phyloP scores from a whole-genome alignment of 1,140 invertebrate species.

The Drosophila tani region DNA sequence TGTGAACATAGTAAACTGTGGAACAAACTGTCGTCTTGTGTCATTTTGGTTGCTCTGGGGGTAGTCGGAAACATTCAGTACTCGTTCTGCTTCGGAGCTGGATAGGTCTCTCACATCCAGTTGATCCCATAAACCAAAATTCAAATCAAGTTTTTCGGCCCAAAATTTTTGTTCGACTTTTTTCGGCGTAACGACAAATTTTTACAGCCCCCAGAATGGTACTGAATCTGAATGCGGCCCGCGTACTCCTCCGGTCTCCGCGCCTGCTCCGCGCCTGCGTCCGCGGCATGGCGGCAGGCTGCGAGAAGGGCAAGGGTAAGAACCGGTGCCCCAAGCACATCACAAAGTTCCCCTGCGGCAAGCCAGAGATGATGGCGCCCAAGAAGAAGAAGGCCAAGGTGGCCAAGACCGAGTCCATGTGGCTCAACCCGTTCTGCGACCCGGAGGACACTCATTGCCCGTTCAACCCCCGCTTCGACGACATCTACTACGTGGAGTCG shows the following conservation, averaged over 20 bases:
- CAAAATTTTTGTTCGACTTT: not conserved
- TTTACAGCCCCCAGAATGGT: constrained; percentile 2
- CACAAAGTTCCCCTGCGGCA: constrained; percentile 44
- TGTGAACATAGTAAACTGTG: constrained; percentile 31
- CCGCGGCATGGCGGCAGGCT: constrained; percentile 14
- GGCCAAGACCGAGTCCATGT: constrained; percentile 35
- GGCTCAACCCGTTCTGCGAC: constrained; percentile 73
- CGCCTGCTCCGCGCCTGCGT: not conserved
- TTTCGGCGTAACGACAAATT: not conserved
- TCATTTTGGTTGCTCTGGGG: constrained; percentile 4
- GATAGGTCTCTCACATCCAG: not conserved
- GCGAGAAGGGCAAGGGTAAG: not conserved
- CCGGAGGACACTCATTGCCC: constrained; percentile 41
- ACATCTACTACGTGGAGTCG: constrained; percentile 76
- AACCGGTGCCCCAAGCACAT: constrained; percentile 22
- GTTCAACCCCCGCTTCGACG: constrained; percentile 73
- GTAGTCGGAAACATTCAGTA: not conserved
- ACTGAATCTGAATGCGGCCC: not conserved
- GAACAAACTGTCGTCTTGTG: not conserved
- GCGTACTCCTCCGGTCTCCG: not conserved
- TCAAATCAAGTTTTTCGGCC: not conserved
- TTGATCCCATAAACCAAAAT: constrained; percentile 24
- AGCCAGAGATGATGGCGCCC: constrained; percentile 7
- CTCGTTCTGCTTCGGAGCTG: constrained; percentile 7
- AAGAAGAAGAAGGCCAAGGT: not conserved